Evolutionary conservation across 2,888 invertebrate genomes (phyloP).

Genomic region (Clanis bilineata): DNA sequence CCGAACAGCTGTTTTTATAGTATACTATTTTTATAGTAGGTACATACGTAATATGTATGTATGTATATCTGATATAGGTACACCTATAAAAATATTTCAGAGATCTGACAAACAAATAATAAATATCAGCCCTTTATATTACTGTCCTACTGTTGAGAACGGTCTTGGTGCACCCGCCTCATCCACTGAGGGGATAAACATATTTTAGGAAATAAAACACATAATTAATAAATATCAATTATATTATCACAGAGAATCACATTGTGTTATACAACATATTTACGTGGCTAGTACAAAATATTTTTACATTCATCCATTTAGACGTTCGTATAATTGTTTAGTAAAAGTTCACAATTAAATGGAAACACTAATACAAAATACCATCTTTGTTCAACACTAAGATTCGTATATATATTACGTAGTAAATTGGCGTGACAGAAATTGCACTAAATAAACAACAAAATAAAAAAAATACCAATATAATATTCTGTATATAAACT

Average conservation of each 20-base stretch:
- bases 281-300: constrained; percentile 80
- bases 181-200: too few species aligned
- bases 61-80: too few species aligned
- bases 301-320: constrained; percentile 62
- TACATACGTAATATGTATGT: too few species aligned
- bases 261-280: constrained; percentile 81
- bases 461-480: constrained; percentile 38
- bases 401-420: constrained; percentile 13
- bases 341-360: constrained; percentile 49
- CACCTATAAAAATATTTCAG: too few species aligned
- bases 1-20: too few species aligned
- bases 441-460: constrained; percentile 58
- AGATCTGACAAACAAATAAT: too few species aligned
- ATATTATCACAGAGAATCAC: constrained; percentile 83
- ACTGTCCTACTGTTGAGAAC: too few species aligned
- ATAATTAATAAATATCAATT: constrained; percentile 75
- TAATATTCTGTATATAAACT: constrained; percentile 32
- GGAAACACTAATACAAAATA: constrained; percentile 63
- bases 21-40: too few species aligned
- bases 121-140: too few species aligned
- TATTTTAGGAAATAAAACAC: constrained; percentile 37
- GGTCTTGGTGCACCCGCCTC: too few species aligned
- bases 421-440: constrained; percentile 35
- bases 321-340: constrained; percentile 41
- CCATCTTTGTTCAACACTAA: constrained; percentile 45